Percentiles rank a stretch among this genome's conserved stretches.
These are phyloP conservation scores for Microtus ochrogaster DNA, from an alignment of 2,113 vertebrate genomes.

Conservation along the genomic window DNA sequence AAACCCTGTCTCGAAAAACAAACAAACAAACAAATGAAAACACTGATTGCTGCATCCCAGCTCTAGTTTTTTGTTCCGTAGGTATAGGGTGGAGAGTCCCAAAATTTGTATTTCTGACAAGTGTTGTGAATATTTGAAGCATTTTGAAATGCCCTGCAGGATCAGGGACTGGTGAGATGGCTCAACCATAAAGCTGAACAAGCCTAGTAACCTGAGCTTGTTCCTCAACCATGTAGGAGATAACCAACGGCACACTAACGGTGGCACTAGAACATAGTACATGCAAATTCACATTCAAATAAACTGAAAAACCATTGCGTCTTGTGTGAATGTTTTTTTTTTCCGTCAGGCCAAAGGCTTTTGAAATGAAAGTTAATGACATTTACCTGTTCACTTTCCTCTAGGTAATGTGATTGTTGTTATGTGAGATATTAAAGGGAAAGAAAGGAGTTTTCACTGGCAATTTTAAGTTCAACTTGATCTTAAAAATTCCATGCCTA, in stretches of 20 bases:
- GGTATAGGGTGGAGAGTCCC: not conserved
- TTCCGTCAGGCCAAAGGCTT: not conserved
- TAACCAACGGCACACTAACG: not conserved
- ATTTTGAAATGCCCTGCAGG: not conserved
- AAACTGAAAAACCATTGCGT: not conserved
- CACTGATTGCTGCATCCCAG: not conserved
- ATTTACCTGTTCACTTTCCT: not conserved
- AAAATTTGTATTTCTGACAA: not conserved
- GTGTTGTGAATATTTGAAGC: not conserved
- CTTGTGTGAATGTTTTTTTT: not conserved
- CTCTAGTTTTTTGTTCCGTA: not conserved
- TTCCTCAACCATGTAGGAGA: not conserved
- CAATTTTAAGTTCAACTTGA: conserved; percentile 31
- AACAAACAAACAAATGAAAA: not conserved
- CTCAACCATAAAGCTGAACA: not conserved
- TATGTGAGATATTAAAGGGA: not conserved
- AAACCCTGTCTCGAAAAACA: not conserved
- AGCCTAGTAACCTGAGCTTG: not conserved
- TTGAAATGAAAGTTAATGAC: not conserved
- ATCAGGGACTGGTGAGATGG: not conserved
- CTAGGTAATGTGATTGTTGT: not conserved
- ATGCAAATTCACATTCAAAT: not conserved
- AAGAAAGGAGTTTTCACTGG: conserved; percentile 52
- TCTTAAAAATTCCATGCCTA: conserved; percentile 34
- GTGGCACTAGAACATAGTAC: not conserved